A percentile compares a stretch with the other conserved stretches of the same genome.
phyloP scores from a whole-genome alignment of 2,113 vertebrate species.

The Rhabdomys dilectus region DNA sequence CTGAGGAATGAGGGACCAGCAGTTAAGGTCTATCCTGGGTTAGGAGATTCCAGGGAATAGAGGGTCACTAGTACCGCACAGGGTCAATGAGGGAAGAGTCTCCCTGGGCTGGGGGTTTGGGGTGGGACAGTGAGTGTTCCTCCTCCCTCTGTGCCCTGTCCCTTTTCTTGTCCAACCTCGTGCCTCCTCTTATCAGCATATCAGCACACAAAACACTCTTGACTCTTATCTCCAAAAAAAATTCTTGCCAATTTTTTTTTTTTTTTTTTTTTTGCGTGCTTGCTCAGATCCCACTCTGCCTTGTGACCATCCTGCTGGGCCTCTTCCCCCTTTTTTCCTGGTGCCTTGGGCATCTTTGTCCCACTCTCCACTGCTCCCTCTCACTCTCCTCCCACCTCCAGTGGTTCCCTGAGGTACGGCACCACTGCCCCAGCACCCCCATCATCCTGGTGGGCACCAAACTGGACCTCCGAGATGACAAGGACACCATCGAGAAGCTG shows the following conservation, averaged over 20 bases:
- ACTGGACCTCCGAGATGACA: constrained; percentile 91
- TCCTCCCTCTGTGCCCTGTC: rapidly evolving
- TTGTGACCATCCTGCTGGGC: neutral
- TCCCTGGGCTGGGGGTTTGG: neutral
- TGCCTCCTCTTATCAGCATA: too few species aligned
- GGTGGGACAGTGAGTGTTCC: too few species aligned
- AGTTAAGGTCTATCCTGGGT: neutral
- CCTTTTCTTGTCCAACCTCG: neutral
- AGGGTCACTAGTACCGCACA: neutral
- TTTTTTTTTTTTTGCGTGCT: too few species aligned
- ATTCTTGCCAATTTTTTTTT: neutral
- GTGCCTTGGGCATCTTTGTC: too few species aligned
- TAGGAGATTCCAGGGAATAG: neutral
- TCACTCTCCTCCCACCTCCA: neutral
- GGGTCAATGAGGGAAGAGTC: neutral
- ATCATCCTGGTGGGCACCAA: constrained; percentile 93
- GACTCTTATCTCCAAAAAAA: neutral
- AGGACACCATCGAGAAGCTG: constrained; percentile 92
- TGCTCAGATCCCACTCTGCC: too few species aligned
- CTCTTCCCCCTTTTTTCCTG: neutral
- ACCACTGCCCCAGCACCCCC: constrained; percentile 91
- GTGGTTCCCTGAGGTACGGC: constrained; percentile 91
- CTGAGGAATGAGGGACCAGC: rapidly evolving
- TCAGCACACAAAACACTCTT: neutral
- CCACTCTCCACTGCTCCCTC: neutral